These are phyloP conservation scores for Periparus ater DNA, from an alignment of 2,797 vertebrate genomes.

Conservation along the genomic window DNA sequence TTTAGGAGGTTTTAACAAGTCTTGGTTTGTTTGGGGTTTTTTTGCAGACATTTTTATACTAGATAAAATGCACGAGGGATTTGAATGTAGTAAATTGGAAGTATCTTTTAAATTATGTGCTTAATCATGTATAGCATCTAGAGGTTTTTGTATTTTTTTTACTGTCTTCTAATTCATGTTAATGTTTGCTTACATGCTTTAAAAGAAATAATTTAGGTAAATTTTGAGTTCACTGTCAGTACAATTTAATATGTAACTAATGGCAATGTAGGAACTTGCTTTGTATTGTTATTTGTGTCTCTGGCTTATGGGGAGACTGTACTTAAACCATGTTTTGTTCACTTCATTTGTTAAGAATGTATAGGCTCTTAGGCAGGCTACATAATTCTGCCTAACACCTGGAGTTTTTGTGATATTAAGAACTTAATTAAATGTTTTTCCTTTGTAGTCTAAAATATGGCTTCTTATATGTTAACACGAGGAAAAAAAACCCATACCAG, in stretches of 20 bases:
- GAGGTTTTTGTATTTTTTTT: neutral
- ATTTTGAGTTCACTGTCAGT: neutral
- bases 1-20: neutral
- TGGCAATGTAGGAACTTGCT: neutral
- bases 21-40: neutral
- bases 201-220: neutral
- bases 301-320: neutral
- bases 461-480: neutral
- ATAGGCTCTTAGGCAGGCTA: neutral
- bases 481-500: neutral
- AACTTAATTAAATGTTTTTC: neutral
- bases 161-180: neutral
- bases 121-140: neutral
- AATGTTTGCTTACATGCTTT: neutral
- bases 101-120: neutral
- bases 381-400: neutral
- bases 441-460: neutral
- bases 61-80: neutral
- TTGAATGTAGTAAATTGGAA: neutral
- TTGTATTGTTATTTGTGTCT: neutral
- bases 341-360: neutral
- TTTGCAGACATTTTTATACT: neutral
- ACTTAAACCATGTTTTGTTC: neutral
- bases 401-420: neutral
- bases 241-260: neutral